Evolutionary conservation across 2,113 vertebrate species (phyloP), one percentile per base, ranked within the genome.

Genomic region (Cebidichthys violaceus): DNA sequence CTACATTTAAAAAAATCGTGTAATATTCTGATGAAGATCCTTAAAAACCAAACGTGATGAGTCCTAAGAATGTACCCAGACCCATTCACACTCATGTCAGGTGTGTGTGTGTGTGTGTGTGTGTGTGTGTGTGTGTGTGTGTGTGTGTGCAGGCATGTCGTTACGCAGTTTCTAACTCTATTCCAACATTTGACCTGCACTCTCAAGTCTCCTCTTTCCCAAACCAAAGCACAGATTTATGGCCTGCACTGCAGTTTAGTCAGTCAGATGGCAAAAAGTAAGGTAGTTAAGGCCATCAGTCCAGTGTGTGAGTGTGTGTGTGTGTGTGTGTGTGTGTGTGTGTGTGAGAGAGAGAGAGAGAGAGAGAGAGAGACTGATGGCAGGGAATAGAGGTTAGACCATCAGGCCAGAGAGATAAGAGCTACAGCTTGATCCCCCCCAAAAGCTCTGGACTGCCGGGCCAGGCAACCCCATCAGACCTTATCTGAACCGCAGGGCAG

Each of bases 371-470:
- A 43, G 45, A 70, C 75, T 47, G 78, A 86, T 82, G 81, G 70
- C 77, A 79, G 55, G 15, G 66, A 72, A 70, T 47, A 83, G 71
- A 87, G 84, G 81, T 87, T 74, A 85, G 69, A 77, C 83, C 79
- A 65, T 90, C 79, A 78, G 85, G 89, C 71, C 81, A 87, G 54
- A 83, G 79, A 79, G 86, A 91, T 88, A 89, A 91, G 87, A 82
- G 59, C 78, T 80, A 60, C 65, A 70, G 78, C 66, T 76, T 89
- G 81, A 91, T 90, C 79, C 79, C 74, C 59, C 54, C 64, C 45
- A 84, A 80, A 84, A 83, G 83, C 69, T 8, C 52, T 10, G 41
- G 62, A 59, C 71, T 80, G 87, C 70, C 78, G 74, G 71, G 43
- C 76, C 55, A 11, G 69, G 29, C 74, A 41, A 71, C 61, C 78